A percentile compares a stretch with the other conserved stretches of the same genome.
Conservation (phyloP, 2,113 vertebrate species). For the Puffinus mauretanicus region DNA sequence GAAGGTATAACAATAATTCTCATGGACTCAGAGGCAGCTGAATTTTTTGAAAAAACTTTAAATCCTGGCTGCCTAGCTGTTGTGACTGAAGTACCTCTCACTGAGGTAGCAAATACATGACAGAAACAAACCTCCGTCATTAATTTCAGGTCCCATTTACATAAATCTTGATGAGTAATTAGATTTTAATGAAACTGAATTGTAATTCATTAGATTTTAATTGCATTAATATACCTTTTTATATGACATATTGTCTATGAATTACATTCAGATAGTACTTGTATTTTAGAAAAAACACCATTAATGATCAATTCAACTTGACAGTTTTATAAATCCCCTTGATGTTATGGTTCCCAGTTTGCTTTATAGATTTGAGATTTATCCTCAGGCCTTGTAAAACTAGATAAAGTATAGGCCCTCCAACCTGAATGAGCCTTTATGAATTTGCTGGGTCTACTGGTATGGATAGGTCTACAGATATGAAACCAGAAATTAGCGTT, state of each 20-base stretch:
- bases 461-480: not conserved
- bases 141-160: not conserved
- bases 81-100: not conserved
- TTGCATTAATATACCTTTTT: not conserved
- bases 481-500: not conserved
- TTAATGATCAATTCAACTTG: not conserved
- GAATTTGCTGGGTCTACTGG: not conserved
- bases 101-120: not conserved
- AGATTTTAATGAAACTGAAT: not conserved
- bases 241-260: not conserved
- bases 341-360: not conserved
- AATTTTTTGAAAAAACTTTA: not conserved
- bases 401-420: not conserved
- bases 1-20: not conserved
- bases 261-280: not conserved
- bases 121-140: not conserved
- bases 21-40: not conserved
- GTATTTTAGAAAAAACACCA: not conserved
- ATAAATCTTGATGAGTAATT: not conserved
- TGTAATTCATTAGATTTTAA: not conserved
- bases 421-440: not conserved
- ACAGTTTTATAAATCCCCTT: not conserved
- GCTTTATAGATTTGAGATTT: not conserved
- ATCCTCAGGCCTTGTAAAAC: not conserved
- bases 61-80: not conserved